These are phyloP conservation scores for Mastomys coucha DNA, from an alignment of 2,113 vertebrate species.

Conservation along the genomic window DNA sequence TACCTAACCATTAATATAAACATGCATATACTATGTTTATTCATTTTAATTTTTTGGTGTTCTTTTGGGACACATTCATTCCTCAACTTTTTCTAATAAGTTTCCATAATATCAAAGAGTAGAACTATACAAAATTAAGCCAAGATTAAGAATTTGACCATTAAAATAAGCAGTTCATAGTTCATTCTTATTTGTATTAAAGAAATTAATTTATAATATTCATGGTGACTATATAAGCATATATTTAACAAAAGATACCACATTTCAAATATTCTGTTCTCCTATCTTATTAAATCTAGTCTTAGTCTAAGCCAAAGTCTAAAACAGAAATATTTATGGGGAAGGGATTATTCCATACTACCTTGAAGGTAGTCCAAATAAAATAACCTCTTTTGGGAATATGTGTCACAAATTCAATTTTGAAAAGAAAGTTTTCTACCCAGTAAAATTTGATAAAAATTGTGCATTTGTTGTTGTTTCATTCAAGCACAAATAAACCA, in stretches of 20 bases:
- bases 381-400: background rate
- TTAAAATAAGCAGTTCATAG: background rate
- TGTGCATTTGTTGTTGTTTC: conserved; percentile 12
- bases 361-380: background rate
- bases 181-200: background rate
- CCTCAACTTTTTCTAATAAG: background rate
- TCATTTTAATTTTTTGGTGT: conserved; percentile 31
- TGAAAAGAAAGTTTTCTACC: conserved; percentile 20
- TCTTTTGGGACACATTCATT: background rate
- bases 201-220: conserved; percentile 10
- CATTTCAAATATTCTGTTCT: conserved; percentile 35
- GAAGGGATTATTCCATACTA: background rate
- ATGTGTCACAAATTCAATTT: background rate
- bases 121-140: background rate
- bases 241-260: conserved; percentile 17
- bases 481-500: conserved; percentile 26
- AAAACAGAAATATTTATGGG: background rate
- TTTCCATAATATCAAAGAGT: background rate
- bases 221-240: background rate
- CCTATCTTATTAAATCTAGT: background rate
- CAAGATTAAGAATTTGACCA: conserved; percentile 8
- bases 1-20: conserved; percentile 42
- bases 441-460: background rate
- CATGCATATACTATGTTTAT: background rate
- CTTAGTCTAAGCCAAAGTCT: background rate